A percentile compares a stretch with the other conserved stretches of the same genome.
Evolutionary conservation across 2,797 vertebrate genomes (phyloP).

Genomic region (Pipistrellus pipistrellus): DNA sequence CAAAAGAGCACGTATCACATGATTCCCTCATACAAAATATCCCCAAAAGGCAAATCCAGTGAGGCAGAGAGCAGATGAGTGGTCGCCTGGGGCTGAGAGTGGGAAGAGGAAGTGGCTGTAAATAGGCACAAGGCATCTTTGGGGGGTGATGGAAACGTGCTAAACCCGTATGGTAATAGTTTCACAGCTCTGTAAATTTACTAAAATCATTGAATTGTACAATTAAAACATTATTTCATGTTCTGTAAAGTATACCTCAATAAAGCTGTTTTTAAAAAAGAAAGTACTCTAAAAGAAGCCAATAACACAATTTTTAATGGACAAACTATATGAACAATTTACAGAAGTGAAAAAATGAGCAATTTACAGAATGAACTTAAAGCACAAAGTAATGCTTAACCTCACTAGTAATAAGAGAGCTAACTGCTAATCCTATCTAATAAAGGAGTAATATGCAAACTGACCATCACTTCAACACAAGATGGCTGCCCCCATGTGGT

Average conservation of each 20-base stretch:
- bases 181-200: conserved; percentile 15
- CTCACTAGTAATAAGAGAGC: conserved; percentile 3
- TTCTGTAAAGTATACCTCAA: conserved; percentile 7
- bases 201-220: neutral
- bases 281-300: neutral
- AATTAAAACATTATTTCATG: neutral
- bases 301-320: neutral
- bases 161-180: neutral
- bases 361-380: conserved; percentile 11
- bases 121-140: neutral
- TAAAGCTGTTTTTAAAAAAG: conserved; percentile 7
- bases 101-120: neutral
- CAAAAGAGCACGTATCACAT: neutral
- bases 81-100: neutral
- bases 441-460: too few species aligned
- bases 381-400: neutral
- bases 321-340: conserved; percentile 28
- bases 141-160: neutral
- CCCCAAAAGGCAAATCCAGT: neutral
- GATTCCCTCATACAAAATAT: neutral
- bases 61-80: neutral
- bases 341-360: neutral
- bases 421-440: neutral
- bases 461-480: too few species aligned
- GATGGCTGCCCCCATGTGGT: too few species aligned